Evolutionary conservation across 2,797 vertebrate genomes (phyloP).

Genomic region (Girardinus metallicus): DNA sequence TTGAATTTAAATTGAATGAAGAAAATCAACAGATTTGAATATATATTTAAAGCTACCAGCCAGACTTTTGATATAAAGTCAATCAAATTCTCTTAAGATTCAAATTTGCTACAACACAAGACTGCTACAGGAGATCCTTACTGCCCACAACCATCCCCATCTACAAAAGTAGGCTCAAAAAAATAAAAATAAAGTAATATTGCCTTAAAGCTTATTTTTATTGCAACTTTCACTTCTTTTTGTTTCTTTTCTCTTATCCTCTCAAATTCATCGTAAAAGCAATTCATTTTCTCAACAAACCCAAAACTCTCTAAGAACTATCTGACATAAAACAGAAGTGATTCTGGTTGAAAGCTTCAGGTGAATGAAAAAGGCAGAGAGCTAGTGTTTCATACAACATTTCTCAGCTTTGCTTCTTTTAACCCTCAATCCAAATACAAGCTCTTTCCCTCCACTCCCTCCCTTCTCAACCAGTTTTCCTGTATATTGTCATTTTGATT

Average conservation of each 20-base stretch:
- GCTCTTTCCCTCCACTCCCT: background rate
- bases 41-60: background rate
- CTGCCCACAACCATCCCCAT: background rate
- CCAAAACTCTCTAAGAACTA: background rate
- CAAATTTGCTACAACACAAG: background rate
- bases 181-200: background rate
- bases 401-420: conserved; percentile 14
- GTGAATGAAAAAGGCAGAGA: conserved; percentile 1
- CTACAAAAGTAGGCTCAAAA: background rate
- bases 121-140: too few relatives aligned
- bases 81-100: background rate
- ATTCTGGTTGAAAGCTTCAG: conserved; percentile 16
- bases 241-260: background rate
- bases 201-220: conserved; percentile 4
- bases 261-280: conserved; percentile 4
- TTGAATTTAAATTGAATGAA: background rate
- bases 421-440: conserved; percentile 29
- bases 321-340: too few relatives aligned
- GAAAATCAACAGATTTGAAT: background rate
- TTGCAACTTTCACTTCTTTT: background rate
- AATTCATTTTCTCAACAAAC: conserved; percentile 4
- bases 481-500: conserved; percentile 44
- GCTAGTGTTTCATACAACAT: conserved; percentile 16
- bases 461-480: conserved; percentile 6
- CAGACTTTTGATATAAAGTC: background rate